Percentiles rank a stretch among this genome's conserved stretches.
These are phyloP conservation scores for Pangasianodon gigas DNA, from an alignment of 2,113 vertebrate species.

Conservation along the genomic window DNA sequence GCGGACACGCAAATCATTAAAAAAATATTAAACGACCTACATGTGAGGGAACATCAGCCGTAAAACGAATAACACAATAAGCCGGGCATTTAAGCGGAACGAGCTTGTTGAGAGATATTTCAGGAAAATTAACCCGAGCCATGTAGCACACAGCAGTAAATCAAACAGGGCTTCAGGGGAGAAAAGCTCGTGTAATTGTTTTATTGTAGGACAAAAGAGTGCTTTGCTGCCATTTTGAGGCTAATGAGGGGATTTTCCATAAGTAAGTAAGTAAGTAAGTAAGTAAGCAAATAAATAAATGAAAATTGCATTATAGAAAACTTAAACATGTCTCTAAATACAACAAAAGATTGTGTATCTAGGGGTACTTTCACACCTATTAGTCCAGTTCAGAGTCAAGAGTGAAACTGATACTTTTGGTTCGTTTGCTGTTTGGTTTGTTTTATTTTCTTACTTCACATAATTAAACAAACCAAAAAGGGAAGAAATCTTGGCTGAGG, in stretches of 20 bases:
- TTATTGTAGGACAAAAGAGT: not conserved
- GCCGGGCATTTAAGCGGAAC: conserved; percentile 1
- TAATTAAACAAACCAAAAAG: not conserved
- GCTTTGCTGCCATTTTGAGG: not conserved
- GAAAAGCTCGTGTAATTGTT: not conserved
- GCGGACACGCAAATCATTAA: not conserved
- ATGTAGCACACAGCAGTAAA: not conserved
- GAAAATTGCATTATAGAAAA: not conserved
- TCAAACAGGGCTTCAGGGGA: not conserved
- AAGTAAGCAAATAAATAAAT: not conserved
- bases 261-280: not conserved
- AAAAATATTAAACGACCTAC: not conserved
- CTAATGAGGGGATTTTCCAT: not conserved
- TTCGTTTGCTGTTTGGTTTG: not conserved
- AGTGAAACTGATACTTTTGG: not conserved
- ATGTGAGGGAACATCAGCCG: not conserved
- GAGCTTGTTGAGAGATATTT: not conserved
- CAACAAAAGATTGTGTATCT: not conserved
- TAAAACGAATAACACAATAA: conserved; percentile 17
- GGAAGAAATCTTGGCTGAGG: not conserved
- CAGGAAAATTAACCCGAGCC: conserved; percentile 6
- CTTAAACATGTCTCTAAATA: not conserved
- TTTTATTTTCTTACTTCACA: not conserved
- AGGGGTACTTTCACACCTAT: not conserved
- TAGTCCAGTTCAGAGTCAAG: not conserved